Conservation (phyloP, 1,140 invertebrate genomes). For the Aleiodes sp. region DNA sequence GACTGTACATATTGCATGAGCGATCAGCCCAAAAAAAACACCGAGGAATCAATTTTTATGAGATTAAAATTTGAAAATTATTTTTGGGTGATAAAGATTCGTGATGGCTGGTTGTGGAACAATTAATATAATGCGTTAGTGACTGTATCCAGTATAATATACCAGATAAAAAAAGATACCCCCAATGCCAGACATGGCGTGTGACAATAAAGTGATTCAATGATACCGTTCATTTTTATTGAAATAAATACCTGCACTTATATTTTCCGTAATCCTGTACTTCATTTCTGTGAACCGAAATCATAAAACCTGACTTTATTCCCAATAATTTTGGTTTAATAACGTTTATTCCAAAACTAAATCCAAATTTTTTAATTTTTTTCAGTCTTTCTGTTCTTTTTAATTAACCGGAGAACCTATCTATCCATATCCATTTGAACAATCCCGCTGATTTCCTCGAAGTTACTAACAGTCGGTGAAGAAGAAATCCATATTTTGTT, state of each 20-base stretch:
- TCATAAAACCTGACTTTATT: too few relatives aligned
- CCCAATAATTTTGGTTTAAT: too few relatives aligned
- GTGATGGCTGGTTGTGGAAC: conserved; percentile 50
- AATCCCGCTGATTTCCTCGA: too few relatives aligned
- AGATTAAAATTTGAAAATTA: conserved; percentile 23
- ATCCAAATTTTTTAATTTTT: too few relatives aligned
- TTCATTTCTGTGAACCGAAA: not conserved
- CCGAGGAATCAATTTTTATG: conserved; percentile 25
- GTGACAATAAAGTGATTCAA: conserved; percentile 67
- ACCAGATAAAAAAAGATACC: conserved; percentile 60
- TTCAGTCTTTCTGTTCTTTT: too few relatives aligned
- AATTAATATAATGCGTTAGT: conserved; percentile 60
- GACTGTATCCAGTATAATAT: conserved; percentile 64
- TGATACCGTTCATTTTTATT: conserved; percentile 53
- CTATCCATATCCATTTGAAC: too few relatives aligned
- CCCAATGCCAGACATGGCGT: conserved; percentile 63
- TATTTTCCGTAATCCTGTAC: not conserved
- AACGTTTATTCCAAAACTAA: too few relatives aligned
- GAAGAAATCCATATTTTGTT: too few relatives aligned
- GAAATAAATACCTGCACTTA: not conserved
- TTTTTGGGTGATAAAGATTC: conserved; percentile 38
- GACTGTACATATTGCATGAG: conserved; percentile 36
- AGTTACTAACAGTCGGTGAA: too few relatives aligned
- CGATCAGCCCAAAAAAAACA: conserved; percentile 24
- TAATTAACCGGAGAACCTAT: too few relatives aligned